Evolutionary conservation across 2,888 invertebrate genomes (phyloP).

Genomic region (Synanthedon tipuliformis): DNA sequence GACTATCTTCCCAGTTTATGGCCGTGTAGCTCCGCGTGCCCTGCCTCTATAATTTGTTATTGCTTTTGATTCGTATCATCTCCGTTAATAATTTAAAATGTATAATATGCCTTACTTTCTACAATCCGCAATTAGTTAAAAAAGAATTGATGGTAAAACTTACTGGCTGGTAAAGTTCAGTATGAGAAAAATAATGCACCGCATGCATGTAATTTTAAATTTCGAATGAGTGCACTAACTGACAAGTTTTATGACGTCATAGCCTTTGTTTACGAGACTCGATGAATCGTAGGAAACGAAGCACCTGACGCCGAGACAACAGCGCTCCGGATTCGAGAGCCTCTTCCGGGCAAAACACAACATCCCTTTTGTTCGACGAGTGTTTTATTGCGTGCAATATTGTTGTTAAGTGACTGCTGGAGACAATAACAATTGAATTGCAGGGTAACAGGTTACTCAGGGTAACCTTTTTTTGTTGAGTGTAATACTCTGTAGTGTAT

Average conservation of each 20-base stretch:
- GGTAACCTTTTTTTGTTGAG: no score
- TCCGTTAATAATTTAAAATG: no score
- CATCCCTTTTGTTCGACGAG: slow-evolving; percentile 12
- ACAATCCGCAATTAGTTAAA: not conserved
- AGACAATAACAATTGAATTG: not conserved
- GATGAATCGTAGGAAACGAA: slow-evolving; percentile 29
- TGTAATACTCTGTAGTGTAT: no score
- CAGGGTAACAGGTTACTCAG: no score
- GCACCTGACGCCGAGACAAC: slow-evolving; percentile 23
- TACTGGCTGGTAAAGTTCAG: not conserved
- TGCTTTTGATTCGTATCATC: no score
- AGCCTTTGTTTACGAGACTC: slow-evolving; percentile 26
- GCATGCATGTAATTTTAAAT: slow-evolving; percentile 1
- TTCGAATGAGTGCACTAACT: slow-evolving; percentile 1
- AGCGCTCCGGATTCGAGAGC: slow-evolving; percentile 16
- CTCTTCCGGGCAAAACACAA: slow-evolving; percentile 14
- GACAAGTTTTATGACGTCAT: slow-evolving; percentile 22
- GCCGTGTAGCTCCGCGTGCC: no score
- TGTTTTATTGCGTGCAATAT: not conserved
- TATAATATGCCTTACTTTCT: no score
- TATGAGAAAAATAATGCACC: not conserved
- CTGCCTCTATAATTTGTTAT: no score
- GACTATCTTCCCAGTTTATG: no score
- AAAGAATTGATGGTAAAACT: not conserved
- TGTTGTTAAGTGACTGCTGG: not conserved